Base-by-base conservation (phyloP, 2,113 vertebrate genomes). In the Hippocampus comes region DNA sequence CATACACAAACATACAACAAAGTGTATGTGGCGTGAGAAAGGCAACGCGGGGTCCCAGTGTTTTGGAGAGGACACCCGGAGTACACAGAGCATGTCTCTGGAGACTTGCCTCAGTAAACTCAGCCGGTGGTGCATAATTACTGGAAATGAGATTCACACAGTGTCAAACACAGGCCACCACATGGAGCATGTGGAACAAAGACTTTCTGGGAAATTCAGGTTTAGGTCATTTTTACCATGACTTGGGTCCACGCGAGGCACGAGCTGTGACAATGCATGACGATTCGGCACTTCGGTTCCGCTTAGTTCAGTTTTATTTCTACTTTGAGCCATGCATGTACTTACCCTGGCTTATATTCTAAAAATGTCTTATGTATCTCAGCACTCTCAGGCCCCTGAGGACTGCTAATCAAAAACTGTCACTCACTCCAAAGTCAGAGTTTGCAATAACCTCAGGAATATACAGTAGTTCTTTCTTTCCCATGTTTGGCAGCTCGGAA, bases 21-120 rank as follows among this genome's bases (percentile, higher is more conserved):
- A 80, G 78, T 57, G 42, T 74, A 79, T 80, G 67, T 84, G 87
- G 89, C 89, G 89, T 93, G 91, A 92, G 91, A 92, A 92, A 83
- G 74, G 77, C 76, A 18, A 78, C 63, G 78, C 67, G 67, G 84
- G 76, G 84, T 78, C 81, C 63, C 71, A 51, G 73, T 64, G 71
- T 82, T 78, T 77, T 74, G 63, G 77, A 83, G 76, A 66, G 64
- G 79, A 84, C 69, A 83, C 66, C 75, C 80, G 73, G 71, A 77
- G 70, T 75, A 74, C 76, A 89, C 85, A 85, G 69, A 82, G 64
- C 68, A 76, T 59, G 75, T 77, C 90, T 78, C 83, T 15, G 46
- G 84, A 75, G 89, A 80, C 23, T 61, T 30, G 72, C 51, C 46
- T 79, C 72, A 82, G 77, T 88, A 88, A 90, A 88, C 84, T 69